Base-by-base conservation (phyloP, 2,888 invertebrate genomes). In the Rhodophaea formosa region DNA sequence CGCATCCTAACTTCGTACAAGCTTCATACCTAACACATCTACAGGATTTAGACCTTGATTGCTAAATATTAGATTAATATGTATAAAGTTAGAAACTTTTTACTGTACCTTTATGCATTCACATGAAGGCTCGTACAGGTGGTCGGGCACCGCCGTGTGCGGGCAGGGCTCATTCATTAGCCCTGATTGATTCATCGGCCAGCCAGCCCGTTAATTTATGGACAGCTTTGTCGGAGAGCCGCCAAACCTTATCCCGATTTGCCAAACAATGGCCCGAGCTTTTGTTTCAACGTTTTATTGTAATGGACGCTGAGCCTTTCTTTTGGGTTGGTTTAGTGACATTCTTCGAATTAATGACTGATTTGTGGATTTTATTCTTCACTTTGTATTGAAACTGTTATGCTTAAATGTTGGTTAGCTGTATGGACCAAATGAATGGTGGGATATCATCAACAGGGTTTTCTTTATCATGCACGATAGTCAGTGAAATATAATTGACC, bases 171-270 rank as follows among this genome's bases (percentile, higher is more conserved):
- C 80, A 78, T 82, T 86, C 82, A 84, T 86, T 86, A 86, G 74
- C 59, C 70, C 77, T 86, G 88, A 88, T 88, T 89, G 88, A 89
- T 89, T 88, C 88, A 88, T 87, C 82, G 86, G 72, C 79, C 78
- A 75, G 72, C 77, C 75, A 75, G 72, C 77, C 75, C 71, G 76
- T 79, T 78, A 88, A 88, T 87, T 87, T 86, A 88, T 86, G 80
- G 80, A 77, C 75, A 73, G 75, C 79, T 84, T 84, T 84, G 83
- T 80, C 77, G 70, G 71, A 76, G 68, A 69, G 71, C 72, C 80
- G 75, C 72, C 64, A 65, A 70, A 67, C 65, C 70, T 70, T 74
- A 70, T 71, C 80, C 72, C 72, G 67, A 67, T 70, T 71, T 72
- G 68, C 71, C 71, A 77, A 79, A 86, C 84, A 86, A 85, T 84